Conservation (phyloP, 2,888 invertebrate species). For the Monopis laevigella region DNA sequence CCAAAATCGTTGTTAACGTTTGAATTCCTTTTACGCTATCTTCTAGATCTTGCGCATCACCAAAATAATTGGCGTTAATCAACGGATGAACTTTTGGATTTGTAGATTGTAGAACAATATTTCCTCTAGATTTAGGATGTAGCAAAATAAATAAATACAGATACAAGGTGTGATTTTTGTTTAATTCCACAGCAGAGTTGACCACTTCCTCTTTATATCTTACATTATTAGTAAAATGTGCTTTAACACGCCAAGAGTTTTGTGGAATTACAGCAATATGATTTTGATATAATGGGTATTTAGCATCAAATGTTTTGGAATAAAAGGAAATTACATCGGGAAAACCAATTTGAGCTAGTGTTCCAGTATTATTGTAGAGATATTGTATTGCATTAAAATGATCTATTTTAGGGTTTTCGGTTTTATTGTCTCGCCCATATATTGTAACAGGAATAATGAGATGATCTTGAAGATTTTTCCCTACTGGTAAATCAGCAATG, state of each 20-base stretch:
- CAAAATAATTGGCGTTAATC: conserved; percentile 72
- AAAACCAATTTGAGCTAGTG: conserved; percentile 49
- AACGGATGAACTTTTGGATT: conserved; percentile 68
- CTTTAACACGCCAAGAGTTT: conserved; percentile 42
- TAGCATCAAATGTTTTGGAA: conserved; percentile 35
- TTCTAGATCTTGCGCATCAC: conserved; percentile 58
- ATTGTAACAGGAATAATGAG: conserved; percentile 39
- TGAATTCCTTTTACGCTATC: conserved; percentile 30
- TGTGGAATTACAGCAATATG: conserved; percentile 26
- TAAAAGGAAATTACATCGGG: conserved; percentile 72
- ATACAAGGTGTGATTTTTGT: conserved; percentile 32
- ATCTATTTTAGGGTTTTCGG: conserved; percentile 23
- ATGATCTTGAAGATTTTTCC: conserved; percentile 64
- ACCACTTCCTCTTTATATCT: conserved; percentile 27
- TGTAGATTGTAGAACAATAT: conserved; percentile 58
- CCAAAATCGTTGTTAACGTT: conserved; percentile 29
- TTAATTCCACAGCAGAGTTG: conserved; percentile 27
- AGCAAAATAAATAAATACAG: conserved; percentile 39
- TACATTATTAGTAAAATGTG: conserved; percentile 20
- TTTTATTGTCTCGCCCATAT: conserved; percentile 30
- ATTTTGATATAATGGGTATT: conserved; percentile 35
- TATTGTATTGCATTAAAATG: conserved; percentile 49
- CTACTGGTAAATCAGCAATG: conserved; percentile 51
- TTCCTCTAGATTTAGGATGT: conserved; percentile 62
- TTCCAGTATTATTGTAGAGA: conserved; percentile 57